Base-by-base conservation (phyloP, 2,797 vertebrate species). In the Cynopterus sphinx region DNA sequence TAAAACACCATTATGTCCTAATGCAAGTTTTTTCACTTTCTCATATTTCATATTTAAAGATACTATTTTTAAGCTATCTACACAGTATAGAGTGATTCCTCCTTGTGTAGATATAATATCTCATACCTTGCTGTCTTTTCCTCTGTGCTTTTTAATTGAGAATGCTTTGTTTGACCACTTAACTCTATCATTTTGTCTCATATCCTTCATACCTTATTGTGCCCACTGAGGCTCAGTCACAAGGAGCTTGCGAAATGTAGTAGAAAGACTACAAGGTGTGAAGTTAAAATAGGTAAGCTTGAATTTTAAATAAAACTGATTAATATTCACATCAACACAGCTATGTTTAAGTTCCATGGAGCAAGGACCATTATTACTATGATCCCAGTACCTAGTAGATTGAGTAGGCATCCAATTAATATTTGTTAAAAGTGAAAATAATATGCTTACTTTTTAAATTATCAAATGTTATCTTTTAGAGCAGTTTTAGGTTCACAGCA, bases 1-100 rank as follows among this genome's bases (percentile, higher is more conserved):
- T 71, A 93, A 94, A 75, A 11, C 81, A 81, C 4, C 13, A 59
- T n/a, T 19, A 77, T 68, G 51, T 70, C 24, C 79, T 57, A 77
- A 91, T 91, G 61, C 39, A 87, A 49, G 15, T 46, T 51, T 90
- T 95, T 79, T 70, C 2, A 61, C 67, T 94, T 90, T 95, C 55
- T 0, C 65, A 17, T 70, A 90, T 61, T 93, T 81, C 43, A 24
- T 82, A 53, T 31, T 92, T 92, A 39, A 85, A 96, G 91, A 33
- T 11, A 83, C 22, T 17, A 59, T 49, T 7, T 82, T 93, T 65
- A 33, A 73, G 59, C 16, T 79, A 57, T 81, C 49, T 53, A n/a
- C 8, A 49, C 2, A 53, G 36, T 79, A 84, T 6, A 24, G 5
- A 78, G 36, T 53, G 51, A 89, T 33, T 87, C 28, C 5, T 22